phyloP scores from a whole-genome alignment of 2,113 vertebrate genomes.

The Caranx ignobilis region DNA sequence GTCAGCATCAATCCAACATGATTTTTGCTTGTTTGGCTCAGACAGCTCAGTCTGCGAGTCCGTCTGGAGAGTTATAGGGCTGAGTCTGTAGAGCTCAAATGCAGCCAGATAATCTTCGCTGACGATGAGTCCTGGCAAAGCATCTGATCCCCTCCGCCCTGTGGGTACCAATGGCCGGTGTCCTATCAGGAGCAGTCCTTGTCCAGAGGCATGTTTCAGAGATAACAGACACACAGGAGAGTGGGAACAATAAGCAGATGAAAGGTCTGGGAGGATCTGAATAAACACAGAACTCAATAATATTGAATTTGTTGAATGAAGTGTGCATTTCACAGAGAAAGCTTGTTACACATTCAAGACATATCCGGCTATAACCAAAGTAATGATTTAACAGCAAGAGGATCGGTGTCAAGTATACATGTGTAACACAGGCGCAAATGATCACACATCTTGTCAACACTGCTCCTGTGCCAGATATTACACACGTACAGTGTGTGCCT shows the following conservation, averaged over 20 bases:
- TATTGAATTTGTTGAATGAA: constrained; percentile 50
- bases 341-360: constrained; percentile 26
- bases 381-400: background rate
- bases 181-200: constrained; percentile 61
- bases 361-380: constrained; percentile 1
- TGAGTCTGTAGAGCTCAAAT: constrained; percentile 52
- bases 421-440: no score
- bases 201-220: constrained; percentile 64
- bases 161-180: constrained; percentile 32
- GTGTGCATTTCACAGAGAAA: constrained; percentile 27
- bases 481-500: background rate
- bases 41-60: constrained; percentile 36
- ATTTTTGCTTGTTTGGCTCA: constrained; percentile 13
- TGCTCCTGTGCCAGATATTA: background rate
- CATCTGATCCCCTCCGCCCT: constrained; percentile 48
- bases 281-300: constrained; percentile 57
- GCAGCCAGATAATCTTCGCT: constrained; percentile 65
- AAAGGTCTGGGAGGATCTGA: constrained; percentile 51
- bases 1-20: constrained; percentile 22
- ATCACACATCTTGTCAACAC: background rate
- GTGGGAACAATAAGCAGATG: constrained; percentile 54
- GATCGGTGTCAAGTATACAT: background rate
- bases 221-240: constrained; percentile 64
- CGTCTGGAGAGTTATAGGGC: background rate
- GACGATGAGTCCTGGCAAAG: constrained; percentile 57